Evolutionary conservation across 2,888 invertebrate species (phyloP).

Genomic region (Ectemnius cavifrons): DNA sequence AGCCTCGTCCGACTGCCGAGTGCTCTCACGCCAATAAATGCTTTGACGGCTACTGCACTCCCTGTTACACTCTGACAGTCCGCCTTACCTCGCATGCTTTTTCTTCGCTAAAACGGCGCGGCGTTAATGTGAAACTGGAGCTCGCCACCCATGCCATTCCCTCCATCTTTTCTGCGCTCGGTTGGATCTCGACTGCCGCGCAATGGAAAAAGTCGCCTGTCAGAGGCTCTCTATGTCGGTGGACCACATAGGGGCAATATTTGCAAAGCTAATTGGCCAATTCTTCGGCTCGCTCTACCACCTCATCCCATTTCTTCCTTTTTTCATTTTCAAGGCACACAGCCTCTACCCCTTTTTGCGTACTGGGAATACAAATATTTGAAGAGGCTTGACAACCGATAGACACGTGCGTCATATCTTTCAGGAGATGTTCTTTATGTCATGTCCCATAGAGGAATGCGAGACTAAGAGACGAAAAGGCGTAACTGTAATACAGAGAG

Average conservation of each 20-base stretch:
- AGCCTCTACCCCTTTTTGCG: too few species aligned
- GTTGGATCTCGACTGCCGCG: conserved; percentile 34
- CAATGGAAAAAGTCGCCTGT: conserved; percentile 36
- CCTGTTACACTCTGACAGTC: conserved; percentile 6
- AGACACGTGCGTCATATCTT: not conserved
- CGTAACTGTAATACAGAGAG: too few species aligned
- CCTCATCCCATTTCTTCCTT: conserved; percentile 16
- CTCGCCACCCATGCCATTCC: conserved; percentile 48
- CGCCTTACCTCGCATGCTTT: conserved; percentile 31
- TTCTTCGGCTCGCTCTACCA: not conserved
- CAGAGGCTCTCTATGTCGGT: conserved; percentile 32
- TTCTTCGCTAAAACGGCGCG: conserved; percentile 52
- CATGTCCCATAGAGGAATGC: too few species aligned
- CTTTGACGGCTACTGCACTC: conserved; percentile 39
- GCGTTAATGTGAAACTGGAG: conserved; percentile 58
- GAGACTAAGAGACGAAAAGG: too few species aligned
- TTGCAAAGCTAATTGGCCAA: conserved; percentile 54
- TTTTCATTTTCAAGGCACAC: conserved; percentile 29
- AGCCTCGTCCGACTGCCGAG: conserved; percentile 17
- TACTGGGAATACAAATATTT: too few species aligned
- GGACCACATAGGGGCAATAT: conserved; percentile 37
- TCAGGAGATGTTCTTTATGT: not conserved
- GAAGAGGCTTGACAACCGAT: conserved; percentile 1
- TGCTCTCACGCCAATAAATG: conserved; percentile 52
- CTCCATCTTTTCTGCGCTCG: conserved; percentile 49